phyloP scores from a whole-genome alignment of 2,888 invertebrate species.

The Dryobotodes eremita region DNA sequence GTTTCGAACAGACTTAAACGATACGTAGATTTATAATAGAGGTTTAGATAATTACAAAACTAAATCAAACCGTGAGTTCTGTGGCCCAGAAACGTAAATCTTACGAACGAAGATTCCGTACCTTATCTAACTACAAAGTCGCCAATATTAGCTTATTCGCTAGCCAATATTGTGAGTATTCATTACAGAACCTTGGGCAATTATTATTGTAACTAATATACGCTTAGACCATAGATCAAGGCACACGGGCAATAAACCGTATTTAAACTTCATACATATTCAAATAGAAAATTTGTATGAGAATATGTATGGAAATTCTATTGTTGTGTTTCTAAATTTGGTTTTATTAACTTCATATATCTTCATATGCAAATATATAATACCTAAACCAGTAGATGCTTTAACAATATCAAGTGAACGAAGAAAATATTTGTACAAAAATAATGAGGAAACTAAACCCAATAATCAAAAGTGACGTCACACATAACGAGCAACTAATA shows the following conservation, averaged over 20 bases:
- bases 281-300: slow-evolving; percentile 28
- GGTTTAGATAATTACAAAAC: slow-evolving; percentile 36
- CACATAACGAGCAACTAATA: slow-evolving; percentile 51
- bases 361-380: background rate
- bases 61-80: slow-evolving; percentile 19
- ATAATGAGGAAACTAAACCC: slow-evolving; percentile 8
- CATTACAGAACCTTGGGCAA: slow-evolving; percentile 44
- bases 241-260: background rate
- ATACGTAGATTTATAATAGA: background rate
- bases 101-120: slow-evolving; percentile 12
- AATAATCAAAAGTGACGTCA: slow-evolving; percentile 58
- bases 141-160: slow-evolving; percentile 53
- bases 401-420: background rate
- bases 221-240: slow-evolving; percentile 43
- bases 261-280: slow-evolving; percentile 16
- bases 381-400: background rate
- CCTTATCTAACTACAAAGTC: slow-evolving; percentile 36
- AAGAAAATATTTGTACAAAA: background rate
- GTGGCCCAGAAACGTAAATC: slow-evolving; percentile 45
- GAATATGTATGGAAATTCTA: slow-evolving; percentile 14
- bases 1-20: background rate
- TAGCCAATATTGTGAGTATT: slow-evolving; percentile 30
- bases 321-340: slow-evolving; percentile 11
- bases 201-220: slow-evolving; percentile 46
- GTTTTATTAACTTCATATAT: background rate